Conservation (phyloP, 2,888 invertebrate genomes). For the Callosobruchus maculatus region DNA sequence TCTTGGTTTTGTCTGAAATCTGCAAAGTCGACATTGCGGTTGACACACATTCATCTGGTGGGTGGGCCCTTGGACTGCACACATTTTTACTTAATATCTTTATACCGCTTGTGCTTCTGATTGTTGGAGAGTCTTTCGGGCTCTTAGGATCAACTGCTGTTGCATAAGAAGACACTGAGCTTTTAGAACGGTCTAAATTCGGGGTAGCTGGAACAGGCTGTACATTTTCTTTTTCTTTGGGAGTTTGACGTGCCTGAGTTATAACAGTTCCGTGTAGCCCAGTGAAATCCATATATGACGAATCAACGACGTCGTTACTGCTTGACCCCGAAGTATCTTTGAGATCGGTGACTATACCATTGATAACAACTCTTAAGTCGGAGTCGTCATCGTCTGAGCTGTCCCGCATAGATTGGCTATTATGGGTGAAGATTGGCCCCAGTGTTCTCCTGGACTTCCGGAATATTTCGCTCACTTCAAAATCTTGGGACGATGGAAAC, state of each 20-base stretch:
- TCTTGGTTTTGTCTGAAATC: slow-evolving; percentile 4
- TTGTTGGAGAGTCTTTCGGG: not conserved
- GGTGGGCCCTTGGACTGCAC: not conserved
- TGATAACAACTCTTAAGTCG: slow-evolving; percentile 20
- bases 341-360: slow-evolving; percentile 1
- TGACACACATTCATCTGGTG: not conserved
- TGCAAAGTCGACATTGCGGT: slow-evolving; percentile 13
- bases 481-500: slow-evolving; percentile 7
- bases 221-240: not conserved
- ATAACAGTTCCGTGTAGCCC: not conserved
- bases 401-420: not conserved
- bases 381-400: slow-evolving; percentile 22
- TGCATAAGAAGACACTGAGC: not conserved
- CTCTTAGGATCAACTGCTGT: not conserved
- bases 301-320: not conserved
- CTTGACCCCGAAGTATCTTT: not conserved
- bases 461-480: slow-evolving; percentile 15
- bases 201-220: not conserved
- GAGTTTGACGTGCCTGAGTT: not conserved
- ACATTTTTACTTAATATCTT: slow-evolving; percentile 8
- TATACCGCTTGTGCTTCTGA: not conserved
- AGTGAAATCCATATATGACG: not conserved
- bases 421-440: not conserved
- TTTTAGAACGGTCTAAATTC: not conserved
- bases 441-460: not conserved